Conservation (phyloP, 2,888 invertebrate species). For the Drosophila picticornis region DNA sequence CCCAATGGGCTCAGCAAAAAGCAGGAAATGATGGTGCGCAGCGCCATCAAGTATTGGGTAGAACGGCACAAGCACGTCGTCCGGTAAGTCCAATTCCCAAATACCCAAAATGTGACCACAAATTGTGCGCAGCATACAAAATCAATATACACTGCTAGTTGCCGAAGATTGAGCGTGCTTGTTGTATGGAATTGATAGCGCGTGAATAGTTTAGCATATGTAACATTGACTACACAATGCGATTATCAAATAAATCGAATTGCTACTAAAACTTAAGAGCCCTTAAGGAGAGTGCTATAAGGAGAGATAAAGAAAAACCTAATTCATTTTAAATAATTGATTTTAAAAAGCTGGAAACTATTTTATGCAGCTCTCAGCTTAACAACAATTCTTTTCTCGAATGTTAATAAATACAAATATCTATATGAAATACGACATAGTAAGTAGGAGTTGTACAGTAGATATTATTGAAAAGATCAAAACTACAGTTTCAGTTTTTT, state of each 20-base stretch:
- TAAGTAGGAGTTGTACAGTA: neutral
- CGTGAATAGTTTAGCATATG: neutral
- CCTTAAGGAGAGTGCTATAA: neutral
- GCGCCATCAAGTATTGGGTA: constrained; percentile 96
- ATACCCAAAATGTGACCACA: constrained; percentile 16
- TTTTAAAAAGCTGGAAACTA: neutral
- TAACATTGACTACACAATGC: neutral
- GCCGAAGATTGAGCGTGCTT: constrained; percentile 3
- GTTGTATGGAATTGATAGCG: constrained; percentile 1
- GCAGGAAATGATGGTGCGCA: constrained; percentile 93
- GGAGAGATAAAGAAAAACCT: neutral
- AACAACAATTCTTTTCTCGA: neutral
- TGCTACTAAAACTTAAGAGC: neutral
- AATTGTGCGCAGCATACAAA: constrained; percentile 15
- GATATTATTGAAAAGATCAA: neutral
- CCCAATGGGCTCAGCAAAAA: constrained; percentile 93
- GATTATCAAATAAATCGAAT: neutral
- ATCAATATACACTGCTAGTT: constrained; percentile 2
- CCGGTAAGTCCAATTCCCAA: constrained; percentile 86
- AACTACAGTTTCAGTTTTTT: neutral
- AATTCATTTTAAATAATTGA: neutral
- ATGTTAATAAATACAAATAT: neutral
- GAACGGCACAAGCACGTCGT: constrained; percentile 95
- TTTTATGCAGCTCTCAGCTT: neutral
- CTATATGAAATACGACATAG: neutral